phyloP scores from a whole-genome alignment of 2,797 vertebrate genomes.

The Myotis findleyi region DNA sequence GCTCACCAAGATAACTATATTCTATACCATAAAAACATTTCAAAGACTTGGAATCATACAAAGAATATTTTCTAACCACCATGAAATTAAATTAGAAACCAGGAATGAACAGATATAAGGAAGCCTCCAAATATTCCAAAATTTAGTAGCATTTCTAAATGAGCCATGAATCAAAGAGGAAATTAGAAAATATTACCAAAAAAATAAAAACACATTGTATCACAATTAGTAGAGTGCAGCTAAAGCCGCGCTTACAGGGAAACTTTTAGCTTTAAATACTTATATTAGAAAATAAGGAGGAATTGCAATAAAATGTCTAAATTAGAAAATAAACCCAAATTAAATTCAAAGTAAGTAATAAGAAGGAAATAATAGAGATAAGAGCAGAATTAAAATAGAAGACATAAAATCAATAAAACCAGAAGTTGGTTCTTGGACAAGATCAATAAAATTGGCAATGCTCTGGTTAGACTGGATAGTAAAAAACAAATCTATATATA shows the following conservation, averaged over 20 bases:
- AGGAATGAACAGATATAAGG: neutral
- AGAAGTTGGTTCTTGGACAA: neutral
- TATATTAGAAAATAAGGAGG: neutral
- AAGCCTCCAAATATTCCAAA: neutral
- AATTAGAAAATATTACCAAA: neutral
- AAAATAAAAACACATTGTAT: neutral
- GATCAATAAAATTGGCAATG: neutral
- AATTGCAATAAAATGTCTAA: neutral
- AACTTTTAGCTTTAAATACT: neutral
- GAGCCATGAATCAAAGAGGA: neutral
- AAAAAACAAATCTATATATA: neutral
- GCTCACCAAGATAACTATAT: neutral
- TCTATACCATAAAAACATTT: neutral
- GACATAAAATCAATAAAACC: neutral
- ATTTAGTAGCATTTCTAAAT: constrained; percentile 18
- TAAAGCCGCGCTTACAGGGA: neutral
- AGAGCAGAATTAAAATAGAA: neutral
- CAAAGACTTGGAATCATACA: neutral
- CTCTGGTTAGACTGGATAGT: neutral
- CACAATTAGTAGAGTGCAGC: neutral
- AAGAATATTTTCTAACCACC: neutral
- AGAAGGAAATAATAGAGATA: neutral
- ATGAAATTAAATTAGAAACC: neutral
- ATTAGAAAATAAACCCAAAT: neutral
- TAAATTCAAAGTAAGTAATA: neutral